A percentile compares a stretch with the other conserved stretches of the same genome.
phyloP scores from a whole-genome alignment of 2,113 vertebrate genomes.

The Scopus umbretta region DNA sequence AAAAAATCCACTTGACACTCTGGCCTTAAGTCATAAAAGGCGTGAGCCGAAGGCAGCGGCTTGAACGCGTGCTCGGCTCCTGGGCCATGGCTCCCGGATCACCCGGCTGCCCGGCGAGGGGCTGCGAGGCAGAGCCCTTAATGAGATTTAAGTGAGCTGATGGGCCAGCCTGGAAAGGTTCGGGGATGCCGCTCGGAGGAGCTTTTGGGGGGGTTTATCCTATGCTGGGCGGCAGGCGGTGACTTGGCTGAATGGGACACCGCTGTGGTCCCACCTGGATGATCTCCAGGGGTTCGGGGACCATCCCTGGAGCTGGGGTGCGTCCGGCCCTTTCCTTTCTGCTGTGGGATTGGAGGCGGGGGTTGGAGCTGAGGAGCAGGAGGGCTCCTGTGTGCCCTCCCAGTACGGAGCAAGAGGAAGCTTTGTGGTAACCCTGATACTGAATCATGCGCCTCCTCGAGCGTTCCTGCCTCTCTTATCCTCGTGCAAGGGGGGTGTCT shows the following conservation, averaged over 20 bases:
- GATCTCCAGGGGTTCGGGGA: not conserved
- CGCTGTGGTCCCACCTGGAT: not conserved
- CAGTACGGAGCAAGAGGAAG: fast-evolving
- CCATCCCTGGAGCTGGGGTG: fast-evolving
- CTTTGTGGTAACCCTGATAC: fast-evolving
- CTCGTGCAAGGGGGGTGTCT: fast-evolving
- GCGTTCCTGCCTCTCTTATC: not conserved
- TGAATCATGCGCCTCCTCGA: fast-evolving
- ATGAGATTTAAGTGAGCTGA: not conserved
- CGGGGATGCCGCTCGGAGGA: fast-evolving
- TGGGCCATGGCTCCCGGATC: not conserved
- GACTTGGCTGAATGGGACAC: not conserved
- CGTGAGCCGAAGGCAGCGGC: not conserved
- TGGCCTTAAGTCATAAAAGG: conserved; percentile 4
- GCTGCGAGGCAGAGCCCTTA: not conserved
- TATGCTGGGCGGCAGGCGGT: not conserved
- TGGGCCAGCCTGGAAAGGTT: not conserved
- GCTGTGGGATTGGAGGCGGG: not conserved
- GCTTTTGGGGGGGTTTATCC: not conserved
- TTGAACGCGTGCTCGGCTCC: not conserved
- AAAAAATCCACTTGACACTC: conserved; percentile 10
- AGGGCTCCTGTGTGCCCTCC: fast-evolving
- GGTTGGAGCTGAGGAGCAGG: not conserved
- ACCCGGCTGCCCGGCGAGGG: not conserved
- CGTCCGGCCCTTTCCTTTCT: too few relatives aligned